These are phyloP conservation scores for Acropternis orthonyx DNA, from an alignment of 2,797 vertebrate genomes.

Conservation along the genomic window DNA sequence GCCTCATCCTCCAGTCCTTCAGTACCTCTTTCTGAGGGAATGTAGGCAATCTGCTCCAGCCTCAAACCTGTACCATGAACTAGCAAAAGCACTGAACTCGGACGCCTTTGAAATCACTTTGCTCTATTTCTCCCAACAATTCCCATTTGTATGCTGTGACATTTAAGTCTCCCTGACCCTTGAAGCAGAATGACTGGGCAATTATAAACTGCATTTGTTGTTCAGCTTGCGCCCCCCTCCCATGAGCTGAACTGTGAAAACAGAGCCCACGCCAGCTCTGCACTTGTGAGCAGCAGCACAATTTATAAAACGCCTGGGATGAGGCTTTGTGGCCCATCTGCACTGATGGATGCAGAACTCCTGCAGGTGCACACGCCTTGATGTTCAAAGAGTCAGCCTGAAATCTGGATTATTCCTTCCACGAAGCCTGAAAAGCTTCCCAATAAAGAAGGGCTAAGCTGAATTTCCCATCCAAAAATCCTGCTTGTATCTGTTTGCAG, in stretches of 20 bases:
- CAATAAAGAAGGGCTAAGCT: neutral
- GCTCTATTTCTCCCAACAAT: conserved; percentile 25
- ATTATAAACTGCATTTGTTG: conserved; percentile 29
- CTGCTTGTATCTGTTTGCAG: neutral
- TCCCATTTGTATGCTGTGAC: conserved; percentile 36
- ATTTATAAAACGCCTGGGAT: neutral
- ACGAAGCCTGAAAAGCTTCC: neutral
- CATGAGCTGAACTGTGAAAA: neutral
- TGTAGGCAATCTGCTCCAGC: neutral
- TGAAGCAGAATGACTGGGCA: conserved; percentile 26
- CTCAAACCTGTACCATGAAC: neutral
- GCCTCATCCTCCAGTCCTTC: neutral
- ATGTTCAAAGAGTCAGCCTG: neutral
- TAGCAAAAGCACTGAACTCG: neutral
- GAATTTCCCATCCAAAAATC: neutral
- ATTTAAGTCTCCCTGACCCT: conserved; percentile 43
- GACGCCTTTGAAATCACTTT: conserved; percentile 48
- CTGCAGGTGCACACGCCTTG: neutral
- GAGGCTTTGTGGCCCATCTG: neutral
- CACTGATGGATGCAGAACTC: neutral
- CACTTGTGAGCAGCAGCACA: neutral
- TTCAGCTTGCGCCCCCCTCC: neutral
- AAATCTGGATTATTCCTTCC: neutral
- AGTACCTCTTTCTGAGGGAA: neutral
- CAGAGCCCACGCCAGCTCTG: neutral